Evolutionary conservation across 2,113 vertebrate genomes (phyloP).

Genomic region (Myrmecophaga tridactyla): DNA sequence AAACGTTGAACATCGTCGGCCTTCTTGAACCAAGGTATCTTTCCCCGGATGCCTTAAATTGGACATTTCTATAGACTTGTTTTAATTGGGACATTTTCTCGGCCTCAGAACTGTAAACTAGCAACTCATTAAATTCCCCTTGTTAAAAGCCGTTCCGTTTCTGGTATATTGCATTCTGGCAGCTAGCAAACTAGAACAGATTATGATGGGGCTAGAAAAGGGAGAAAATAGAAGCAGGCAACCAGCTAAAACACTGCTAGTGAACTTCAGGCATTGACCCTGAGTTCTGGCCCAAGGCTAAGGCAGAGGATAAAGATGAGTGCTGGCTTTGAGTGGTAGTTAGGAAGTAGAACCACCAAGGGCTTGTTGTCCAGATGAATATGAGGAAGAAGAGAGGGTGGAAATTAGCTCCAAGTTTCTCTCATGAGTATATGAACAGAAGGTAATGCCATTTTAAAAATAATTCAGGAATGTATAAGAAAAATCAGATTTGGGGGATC

Average conservation of each 20-base stretch:
- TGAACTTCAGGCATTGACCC: not conserved
- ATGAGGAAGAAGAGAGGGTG: not conserved
- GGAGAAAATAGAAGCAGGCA: not conserved
- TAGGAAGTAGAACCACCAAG: too few relatives aligned
- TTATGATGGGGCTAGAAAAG: rapidly evolving
- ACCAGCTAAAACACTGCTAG: too few relatives aligned
- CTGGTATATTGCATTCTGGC: too few relatives aligned
- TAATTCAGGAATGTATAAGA: not conserved
- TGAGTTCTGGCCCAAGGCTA: not conserved
- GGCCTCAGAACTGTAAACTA: too few relatives aligned
- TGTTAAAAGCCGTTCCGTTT: too few relatives aligned
- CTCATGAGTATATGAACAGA: not conserved
- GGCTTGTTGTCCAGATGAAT: not conserved
- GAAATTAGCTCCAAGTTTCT: not conserved
- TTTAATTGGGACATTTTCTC: too few relatives aligned
- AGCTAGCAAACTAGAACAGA: too few relatives aligned
- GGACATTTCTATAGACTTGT: too few relatives aligned
- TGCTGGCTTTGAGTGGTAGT: not conserved
- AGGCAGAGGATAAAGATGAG: not conserved
- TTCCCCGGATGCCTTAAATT: too few relatives aligned
- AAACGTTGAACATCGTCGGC: too few relatives aligned
- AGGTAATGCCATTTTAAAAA: not conserved
- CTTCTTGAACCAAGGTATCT: too few relatives aligned
- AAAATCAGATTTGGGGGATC: not conserved
- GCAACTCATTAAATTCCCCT: too few relatives aligned